Conservation (phyloP, 1,140 invertebrate species). For the Panagrolaimus sp. region DNA sequence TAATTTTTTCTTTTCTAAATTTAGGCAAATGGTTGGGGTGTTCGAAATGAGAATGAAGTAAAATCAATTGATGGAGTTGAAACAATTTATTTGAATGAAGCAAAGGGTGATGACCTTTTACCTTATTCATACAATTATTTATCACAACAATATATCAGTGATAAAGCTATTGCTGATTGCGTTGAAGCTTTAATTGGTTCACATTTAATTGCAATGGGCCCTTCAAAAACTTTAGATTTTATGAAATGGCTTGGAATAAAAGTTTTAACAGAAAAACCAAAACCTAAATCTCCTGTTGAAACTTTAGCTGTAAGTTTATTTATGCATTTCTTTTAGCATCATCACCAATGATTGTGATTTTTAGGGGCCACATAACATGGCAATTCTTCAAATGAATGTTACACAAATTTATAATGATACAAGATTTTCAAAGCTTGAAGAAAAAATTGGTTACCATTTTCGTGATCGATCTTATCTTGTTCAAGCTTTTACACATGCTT, state of each 20-base stretch:
- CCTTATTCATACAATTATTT: constrained; percentile 86
- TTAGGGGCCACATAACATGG: constrained; percentile 60
- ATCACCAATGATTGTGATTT: background rate
- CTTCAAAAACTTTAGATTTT: constrained; percentile 82
- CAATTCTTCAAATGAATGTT: constrained; percentile 65
- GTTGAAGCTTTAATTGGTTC: constrained; percentile 95
- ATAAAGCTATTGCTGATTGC: constrained; percentile 97
- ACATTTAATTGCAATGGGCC: constrained; percentile 88
- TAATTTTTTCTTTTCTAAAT: too few species aligned
- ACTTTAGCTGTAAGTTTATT: too few species aligned
- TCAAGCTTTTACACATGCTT: constrained; percentile 92
- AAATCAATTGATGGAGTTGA: constrained; percentile 42
- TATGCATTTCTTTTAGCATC: too few species aligned
- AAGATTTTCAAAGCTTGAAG: constrained; percentile 78
- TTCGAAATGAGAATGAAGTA: constrained; percentile 26
- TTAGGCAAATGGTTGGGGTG: constrained; percentile 14
- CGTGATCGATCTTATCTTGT: constrained; percentile 69
- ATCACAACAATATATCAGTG: constrained; percentile 93
- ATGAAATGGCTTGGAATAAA: constrained; percentile 94
- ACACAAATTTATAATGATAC: constrained; percentile 65
- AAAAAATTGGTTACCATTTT: constrained; percentile 71
- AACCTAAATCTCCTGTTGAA: constrained; percentile 25
- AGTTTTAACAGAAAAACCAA: constrained; percentile 66
- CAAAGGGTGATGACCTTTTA: constrained; percentile 12
- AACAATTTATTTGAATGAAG: background rate